Percentiles rank a stretch among this genome's conserved stretches.
Conservation (phyloP, 2,888 invertebrate species). For the Lobophora halterata region DNA sequence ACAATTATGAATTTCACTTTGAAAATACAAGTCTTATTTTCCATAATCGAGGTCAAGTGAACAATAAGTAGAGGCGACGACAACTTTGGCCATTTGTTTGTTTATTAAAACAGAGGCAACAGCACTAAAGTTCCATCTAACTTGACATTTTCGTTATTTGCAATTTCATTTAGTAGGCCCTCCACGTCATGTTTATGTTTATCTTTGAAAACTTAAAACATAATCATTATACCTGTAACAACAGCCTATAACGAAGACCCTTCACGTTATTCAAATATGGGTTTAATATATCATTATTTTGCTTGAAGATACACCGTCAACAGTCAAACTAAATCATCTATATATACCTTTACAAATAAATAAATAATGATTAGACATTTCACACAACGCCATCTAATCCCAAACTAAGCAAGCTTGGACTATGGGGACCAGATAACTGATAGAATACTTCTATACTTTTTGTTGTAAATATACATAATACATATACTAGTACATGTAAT, state of each 20-base stretch:
- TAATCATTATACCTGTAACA: conserved; percentile 38
- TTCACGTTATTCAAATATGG: conserved; percentile 24
- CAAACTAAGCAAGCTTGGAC: no score
- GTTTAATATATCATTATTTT: conserved; percentile 27
- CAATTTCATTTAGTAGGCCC: conserved; percentile 61
- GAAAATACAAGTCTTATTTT: conserved; percentile 38
- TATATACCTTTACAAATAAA: no score
- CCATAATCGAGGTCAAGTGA: conserved; percentile 50
- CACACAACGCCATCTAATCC: no score
- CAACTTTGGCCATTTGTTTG: conserved; percentile 67
- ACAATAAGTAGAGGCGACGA: conserved; percentile 43
- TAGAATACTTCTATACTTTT: no score
- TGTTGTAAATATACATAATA: no score
- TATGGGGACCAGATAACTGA: no score
- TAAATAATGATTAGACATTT: no score
- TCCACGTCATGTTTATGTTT: conserved; percentile 59
- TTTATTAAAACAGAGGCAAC: conserved; percentile 63
- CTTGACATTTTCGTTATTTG: conserved; percentile 62
- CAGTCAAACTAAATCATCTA: no score
- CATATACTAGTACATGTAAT: no score
- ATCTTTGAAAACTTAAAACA: conserved; percentile 35
- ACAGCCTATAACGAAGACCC: no score
- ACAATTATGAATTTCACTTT: conserved; percentile 13
- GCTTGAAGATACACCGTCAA: no score
- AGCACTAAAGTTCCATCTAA: conserved; percentile 54